A percentile compares a stretch with the other conserved stretches of the same genome.
phyloP scores from a whole-genome alignment of 2,797 vertebrate genomes.

The Selene dorsalis region DNA sequence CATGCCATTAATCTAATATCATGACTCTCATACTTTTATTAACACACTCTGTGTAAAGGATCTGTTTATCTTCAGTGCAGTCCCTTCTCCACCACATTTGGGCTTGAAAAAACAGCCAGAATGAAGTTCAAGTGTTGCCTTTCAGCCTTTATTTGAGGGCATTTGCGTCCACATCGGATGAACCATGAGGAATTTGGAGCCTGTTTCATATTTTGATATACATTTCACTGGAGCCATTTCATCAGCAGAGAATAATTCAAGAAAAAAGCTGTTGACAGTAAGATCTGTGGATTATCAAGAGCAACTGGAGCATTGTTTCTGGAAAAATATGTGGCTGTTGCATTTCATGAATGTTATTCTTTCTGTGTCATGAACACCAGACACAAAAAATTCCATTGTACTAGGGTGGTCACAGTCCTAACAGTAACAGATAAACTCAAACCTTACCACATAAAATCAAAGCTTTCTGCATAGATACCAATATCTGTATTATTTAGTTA shows the following conservation, averaged over 20 bases:
- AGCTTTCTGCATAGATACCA: background rate
- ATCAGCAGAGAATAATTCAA: constrained; percentile 14
- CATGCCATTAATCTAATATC: background rate
- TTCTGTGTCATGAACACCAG: constrained; percentile 17
- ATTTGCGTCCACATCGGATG: background rate
- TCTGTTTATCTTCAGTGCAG: background rate
- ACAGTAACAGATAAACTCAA: constrained; percentile 12
- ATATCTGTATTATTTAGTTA: no score
- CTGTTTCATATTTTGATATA: constrained; percentile 11
- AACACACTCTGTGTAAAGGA: background rate
- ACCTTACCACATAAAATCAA: constrained; percentile 7
- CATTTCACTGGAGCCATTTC: constrained; percentile 21
- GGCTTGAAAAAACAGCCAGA: background rate
- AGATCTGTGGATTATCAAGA: constrained; percentile 33
- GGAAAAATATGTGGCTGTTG: background rate
- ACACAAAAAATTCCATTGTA: constrained; percentile 22
- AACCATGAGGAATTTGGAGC: background rate
- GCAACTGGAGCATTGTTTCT: constrained; percentile 32
- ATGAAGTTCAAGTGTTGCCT: background rate
- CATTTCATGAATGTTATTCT: constrained; percentile 38
- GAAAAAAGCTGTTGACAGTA: constrained; percentile 29
- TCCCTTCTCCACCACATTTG: background rate
- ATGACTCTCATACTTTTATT: background rate
- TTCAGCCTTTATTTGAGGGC: background rate
- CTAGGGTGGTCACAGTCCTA: background rate